Conservation (phyloP, 2,888 invertebrate genomes). For the Drosophila mimetica region DNA sequence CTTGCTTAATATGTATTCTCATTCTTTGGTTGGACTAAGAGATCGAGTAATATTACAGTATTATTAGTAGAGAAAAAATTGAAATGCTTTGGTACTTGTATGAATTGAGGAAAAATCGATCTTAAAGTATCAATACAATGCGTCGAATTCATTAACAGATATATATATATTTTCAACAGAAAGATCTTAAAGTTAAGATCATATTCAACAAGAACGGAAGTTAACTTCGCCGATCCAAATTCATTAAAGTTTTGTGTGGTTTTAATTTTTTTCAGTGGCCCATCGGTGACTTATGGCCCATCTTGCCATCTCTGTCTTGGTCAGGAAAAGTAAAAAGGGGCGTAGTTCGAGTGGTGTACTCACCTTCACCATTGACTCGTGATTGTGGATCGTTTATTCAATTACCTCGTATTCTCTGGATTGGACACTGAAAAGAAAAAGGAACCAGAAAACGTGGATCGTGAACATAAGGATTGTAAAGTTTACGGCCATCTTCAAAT, state of each 20-base stretch:
- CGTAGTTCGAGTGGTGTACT: constrained; percentile 12
- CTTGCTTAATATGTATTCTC: not conserved
- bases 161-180: no score
- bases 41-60: not conserved
- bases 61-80: no score
- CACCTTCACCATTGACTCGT: constrained; percentile 38
- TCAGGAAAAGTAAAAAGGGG: constrained; percentile 9
- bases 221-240: no score
- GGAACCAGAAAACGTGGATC: not conserved
- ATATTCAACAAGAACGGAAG: no score
- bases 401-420: constrained; percentile 45
- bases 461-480: not conserved
- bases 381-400: constrained; percentile 40
- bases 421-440: constrained; percentile 32
- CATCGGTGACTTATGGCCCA: constrained; percentile 29
- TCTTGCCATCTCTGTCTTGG: constrained; percentile 12
- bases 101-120: not conserved
- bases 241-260: no score
- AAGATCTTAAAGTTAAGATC: no score
- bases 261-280: no score
- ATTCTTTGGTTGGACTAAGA: not conserved
- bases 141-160: no score
- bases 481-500: not conserved
- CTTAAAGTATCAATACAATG: no score
- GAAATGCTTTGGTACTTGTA: no score